A percentile compares a stretch with the other conserved stretches of the same genome.
Conservation (phyloP, 2,888 invertebrate genomes). For the Dysmachus trigonus region DNA sequence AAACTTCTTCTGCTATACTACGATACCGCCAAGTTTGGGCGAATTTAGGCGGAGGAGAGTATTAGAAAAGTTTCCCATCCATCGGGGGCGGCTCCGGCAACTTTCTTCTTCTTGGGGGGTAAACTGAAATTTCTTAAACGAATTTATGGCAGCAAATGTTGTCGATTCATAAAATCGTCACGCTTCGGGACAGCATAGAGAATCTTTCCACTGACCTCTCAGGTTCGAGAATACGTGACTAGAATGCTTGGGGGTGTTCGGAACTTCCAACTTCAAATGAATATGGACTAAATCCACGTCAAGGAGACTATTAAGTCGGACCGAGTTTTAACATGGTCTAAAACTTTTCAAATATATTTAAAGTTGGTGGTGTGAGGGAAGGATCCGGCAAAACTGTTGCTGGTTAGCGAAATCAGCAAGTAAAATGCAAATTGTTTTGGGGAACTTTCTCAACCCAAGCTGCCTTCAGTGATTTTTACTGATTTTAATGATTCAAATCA, state of each 20-base stretch:
- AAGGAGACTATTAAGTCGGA: constrained; percentile 24
- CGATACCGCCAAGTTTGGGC: not conserved
- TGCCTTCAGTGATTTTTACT: not conserved
- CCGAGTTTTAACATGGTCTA: not conserved
- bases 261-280: constrained; percentile 32
- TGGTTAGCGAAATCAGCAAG: constrained; percentile 7
- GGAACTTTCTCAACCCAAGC: not conserved
- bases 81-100: not conserved
- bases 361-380: not conserved
- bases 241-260: not conserved
- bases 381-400: not conserved
- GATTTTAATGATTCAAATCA: not conserved
- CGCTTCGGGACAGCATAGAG: constrained; percentile 32
- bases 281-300: constrained; percentile 32
- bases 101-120: constrained; percentile 23
- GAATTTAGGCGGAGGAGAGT: not conserved
- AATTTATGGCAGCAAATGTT: constrained; percentile 42
- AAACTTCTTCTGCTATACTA: not conserved
- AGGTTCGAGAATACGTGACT: constrained; percentile 35
- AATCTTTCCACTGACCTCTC: constrained; percentile 40
- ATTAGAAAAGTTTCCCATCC: constrained; percentile 33
- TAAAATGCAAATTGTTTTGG: constrained; percentile 2
- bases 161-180: constrained; percentile 43
- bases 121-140: constrained; percentile 36
- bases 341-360: constrained; percentile 27